A percentile compares a stretch with the other conserved stretches of the same genome.
Conservation (phyloP, 2,113 vertebrate genomes). For the Cebidichthys violaceus region DNA sequence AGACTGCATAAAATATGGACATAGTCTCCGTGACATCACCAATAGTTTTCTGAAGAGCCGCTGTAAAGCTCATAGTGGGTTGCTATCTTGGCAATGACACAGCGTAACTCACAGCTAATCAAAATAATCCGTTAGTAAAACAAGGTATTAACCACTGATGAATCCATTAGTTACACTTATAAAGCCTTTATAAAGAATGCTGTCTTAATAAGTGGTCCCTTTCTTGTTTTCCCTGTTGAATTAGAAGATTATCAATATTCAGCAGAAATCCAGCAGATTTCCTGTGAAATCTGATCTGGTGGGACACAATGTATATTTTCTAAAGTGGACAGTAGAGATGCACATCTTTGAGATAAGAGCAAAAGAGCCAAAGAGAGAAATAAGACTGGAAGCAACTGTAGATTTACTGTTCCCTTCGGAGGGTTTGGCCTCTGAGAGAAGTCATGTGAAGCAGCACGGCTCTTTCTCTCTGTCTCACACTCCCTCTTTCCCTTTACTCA, state of each 20-base stretch:
- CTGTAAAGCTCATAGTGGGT: not conserved
- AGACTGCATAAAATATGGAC: not conserved
- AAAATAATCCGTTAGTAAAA: not conserved
- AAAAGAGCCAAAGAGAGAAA: constrained; percentile 29
- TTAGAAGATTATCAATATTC: not conserved
- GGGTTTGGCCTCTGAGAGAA: constrained; percentile 58
- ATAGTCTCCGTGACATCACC: not conserved
- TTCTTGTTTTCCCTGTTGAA: not conserved
- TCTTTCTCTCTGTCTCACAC: constrained; percentile 32
- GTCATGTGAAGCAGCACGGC: constrained; percentile 47
- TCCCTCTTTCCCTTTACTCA: constrained; percentile 14
- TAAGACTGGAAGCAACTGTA: constrained; percentile 56
- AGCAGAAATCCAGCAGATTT: not conserved
- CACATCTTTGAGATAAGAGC: not conserved
- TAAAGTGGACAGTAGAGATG: not conserved
- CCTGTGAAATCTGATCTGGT: constrained; percentile 9
- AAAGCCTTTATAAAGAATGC: not conserved
- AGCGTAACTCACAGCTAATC: not conserved
- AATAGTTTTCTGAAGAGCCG: not conserved
- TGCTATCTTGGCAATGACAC: not conserved
- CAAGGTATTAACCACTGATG: not conserved
- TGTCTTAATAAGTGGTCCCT: not conserved
- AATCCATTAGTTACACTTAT: not conserved
- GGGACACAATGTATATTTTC: not conserved
- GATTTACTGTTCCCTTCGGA: constrained; percentile 56